Base-by-base conservation (phyloP, 2,888 invertebrate genomes). In the Copidosoma aretas region DNA sequence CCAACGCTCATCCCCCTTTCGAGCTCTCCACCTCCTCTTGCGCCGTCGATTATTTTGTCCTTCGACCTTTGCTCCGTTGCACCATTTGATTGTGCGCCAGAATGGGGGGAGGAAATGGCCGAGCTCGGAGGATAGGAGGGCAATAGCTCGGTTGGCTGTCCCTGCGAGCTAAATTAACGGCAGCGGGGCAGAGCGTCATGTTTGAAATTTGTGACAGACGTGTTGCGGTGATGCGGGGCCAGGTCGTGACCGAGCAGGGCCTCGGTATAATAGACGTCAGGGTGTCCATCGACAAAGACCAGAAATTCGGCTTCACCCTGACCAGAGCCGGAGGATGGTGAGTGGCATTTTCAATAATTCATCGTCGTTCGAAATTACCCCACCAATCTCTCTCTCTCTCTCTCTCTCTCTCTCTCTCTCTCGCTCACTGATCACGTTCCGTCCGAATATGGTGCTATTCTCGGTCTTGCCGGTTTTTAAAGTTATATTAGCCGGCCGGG, bases 171-270 rank as follows among this genome's bases (percentile, higher is more conserved):
- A 14, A 61, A 43, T 72, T 62, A 61, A 67, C 57, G 41, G 51
- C 46, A 21, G 10, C 10, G 74, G 68, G 70, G 67, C 60, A 73
- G 73, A 68, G 52, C 65, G 70, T 76, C 81, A 82, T 79, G 80
- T 81, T 76, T 79, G 71, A 77, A 75, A 80, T 82, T 82, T 82
- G 59, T 59, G 22, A 87, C 90, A 99, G 98, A 88, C 95, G 98
- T 84, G 98, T 97, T 80, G 96, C 98, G 81, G 98, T 99, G 84
- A 96, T 99, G 90, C 91, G 98, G 82, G 99, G 99, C 77, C 94
- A 95, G 86, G 97, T 99, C 81, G 91, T 97, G 77, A 93, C 95
- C 72, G 91, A 93, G 71, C 96, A 97, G 86, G 96, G 97, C 74
- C 91, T 96, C 76, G 97, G 98, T 76, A 93, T 99, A 86, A 93